phyloP scores from a whole-genome alignment of 2,797 vertebrate species.

The Botia kubotai region DNA sequence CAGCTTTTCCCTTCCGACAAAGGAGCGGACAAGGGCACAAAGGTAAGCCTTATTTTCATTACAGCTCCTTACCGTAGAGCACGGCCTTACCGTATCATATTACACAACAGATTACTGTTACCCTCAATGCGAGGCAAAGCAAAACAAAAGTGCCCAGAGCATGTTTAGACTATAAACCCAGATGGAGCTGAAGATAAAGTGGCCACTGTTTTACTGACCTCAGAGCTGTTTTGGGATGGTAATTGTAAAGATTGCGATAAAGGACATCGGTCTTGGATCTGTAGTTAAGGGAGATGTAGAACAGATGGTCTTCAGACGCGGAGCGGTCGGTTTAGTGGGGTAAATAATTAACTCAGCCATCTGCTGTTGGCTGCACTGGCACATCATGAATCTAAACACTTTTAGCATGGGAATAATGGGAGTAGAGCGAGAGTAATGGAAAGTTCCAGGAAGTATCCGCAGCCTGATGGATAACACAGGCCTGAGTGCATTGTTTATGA shows the following conservation, averaged over 20 bases:
- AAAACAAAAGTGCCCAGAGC: neutral
- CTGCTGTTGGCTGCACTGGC: slow-evolving; percentile 55
- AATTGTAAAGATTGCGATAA: neutral
- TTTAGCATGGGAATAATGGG: slow-evolving; percentile 24
- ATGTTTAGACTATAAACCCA: slow-evolving; percentile 6
- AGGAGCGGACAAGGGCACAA: slow-evolving; percentile 92
- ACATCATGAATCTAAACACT: slow-evolving; percentile 37
- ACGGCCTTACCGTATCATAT: slow-evolving; percentile 21
- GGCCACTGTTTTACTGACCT: slow-evolving; percentile 18
- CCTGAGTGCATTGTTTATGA: neutral
- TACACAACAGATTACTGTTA: slow-evolving; percentile 7
- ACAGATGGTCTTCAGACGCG: slow-evolving; percentile 54
- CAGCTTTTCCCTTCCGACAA: slow-evolving; percentile 96
- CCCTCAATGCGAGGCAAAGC: neutral
- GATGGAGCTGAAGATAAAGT: slow-evolving; percentile 11
- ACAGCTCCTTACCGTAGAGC: slow-evolving; percentile 1
- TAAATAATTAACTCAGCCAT: slow-evolving; percentile 64
- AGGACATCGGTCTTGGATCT: slow-evolving; percentile 39
- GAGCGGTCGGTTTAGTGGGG: slow-evolving; percentile 40
- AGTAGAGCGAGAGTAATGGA: slow-evolving; percentile 37
- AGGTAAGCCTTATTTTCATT: slow-evolving; percentile 79
- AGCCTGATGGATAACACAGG: neutral
- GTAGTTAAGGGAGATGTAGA: slow-evolving; percentile 20
- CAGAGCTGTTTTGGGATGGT: neutral
- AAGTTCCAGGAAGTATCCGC: slow-evolving; percentile 32